Evolutionary conservation across 1,140 invertebrate genomes (phyloP).

Genomic region (Calephelis virginiensis): DNA sequence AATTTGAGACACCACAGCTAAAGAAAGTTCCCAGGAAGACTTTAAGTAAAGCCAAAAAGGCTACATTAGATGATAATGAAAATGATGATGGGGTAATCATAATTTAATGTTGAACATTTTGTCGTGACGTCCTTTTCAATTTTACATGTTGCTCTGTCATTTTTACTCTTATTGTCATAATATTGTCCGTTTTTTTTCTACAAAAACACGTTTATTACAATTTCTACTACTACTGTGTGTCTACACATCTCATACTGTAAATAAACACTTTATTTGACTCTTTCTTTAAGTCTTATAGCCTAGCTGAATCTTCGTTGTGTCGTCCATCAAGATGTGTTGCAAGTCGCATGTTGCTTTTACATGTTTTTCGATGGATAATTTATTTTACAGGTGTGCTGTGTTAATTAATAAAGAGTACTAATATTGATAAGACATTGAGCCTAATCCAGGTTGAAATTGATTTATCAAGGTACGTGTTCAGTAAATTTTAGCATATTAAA

Average conservation of each 20-base stretch:
- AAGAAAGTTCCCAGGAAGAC: conserved; percentile 21
- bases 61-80: conserved; percentile 17
- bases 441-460: not conserved
- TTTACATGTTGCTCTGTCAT: conserved; percentile 8
- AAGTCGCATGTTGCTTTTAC: conserved; percentile 59
- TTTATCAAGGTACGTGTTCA: conserved; percentile 12
- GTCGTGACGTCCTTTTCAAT: conserved; percentile 20
- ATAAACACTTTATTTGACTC: conserved; percentile 23
- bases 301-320: conserved; percentile 29
- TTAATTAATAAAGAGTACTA: conserved; percentile 32
- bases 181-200: conserved; percentile 9
- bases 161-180: conserved; percentile 9
- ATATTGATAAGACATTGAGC: conserved; percentile 1
- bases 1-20: conserved; percentile 22
- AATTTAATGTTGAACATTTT: conserved; percentile 1
- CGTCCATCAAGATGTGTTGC: conserved; percentile 34
- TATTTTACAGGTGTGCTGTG: conserved; percentile 27
- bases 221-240: conserved; percentile 20
- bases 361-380: conserved; percentile 21
- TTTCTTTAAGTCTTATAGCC: conserved; percentile 21
- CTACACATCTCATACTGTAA: conserved; percentile 25
- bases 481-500: not conserved
- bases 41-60: conserved; percentile 16
- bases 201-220: conserved; percentile 19
- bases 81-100: conserved; percentile 20